Conservation (phyloP, 2,888 invertebrate genomes). For the Plagiodera versicolora region DNA sequence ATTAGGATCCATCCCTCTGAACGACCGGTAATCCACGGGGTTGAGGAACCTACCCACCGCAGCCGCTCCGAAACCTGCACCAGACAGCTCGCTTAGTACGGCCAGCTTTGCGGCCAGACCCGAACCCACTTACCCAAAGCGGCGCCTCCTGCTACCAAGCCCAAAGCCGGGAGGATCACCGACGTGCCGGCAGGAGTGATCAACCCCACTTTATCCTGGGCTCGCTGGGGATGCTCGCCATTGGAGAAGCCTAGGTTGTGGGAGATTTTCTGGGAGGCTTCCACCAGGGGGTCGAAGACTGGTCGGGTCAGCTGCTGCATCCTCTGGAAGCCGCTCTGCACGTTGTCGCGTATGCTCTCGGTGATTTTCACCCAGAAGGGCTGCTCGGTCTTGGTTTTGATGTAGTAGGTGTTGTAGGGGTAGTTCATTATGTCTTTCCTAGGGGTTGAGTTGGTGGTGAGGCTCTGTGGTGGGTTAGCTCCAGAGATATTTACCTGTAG, state of each 20-base stretch:
- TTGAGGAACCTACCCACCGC: slow-evolving; percentile 71
- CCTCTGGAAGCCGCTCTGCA: slow-evolving; percentile 70
- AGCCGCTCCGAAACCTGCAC: slow-evolving; percentile 69
- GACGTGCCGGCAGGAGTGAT: slow-evolving; percentile 60
- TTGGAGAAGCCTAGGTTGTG: slow-evolving; percentile 70
- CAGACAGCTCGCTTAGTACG: background rate
- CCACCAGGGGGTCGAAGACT: slow-evolving; percentile 73
- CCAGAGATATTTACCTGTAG: slow-evolving; percentile 44
- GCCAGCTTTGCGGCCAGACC: background rate
- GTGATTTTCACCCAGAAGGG: slow-evolving; percentile 75
- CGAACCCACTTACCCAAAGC: slow-evolving; percentile 59
- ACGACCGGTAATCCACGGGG: slow-evolving; percentile 46
- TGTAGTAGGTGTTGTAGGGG: slow-evolving; percentile 62
- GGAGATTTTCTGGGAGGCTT: slow-evolving; percentile 78
- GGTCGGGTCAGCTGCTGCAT: slow-evolving; percentile 69
- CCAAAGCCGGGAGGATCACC: slow-evolving; percentile 73
- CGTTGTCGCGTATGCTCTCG: slow-evolving; percentile 71
- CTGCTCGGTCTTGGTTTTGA: slow-evolving; percentile 63
- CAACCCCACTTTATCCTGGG: slow-evolving; percentile 68
- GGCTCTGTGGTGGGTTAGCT: too few species aligned
- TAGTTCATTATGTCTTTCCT: slow-evolving; percentile 59
- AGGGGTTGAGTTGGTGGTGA: background rate
- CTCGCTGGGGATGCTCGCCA: slow-evolving; percentile 49
- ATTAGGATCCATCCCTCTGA: slow-evolving; percentile 38
- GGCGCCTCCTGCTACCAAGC: slow-evolving; percentile 80